A percentile compares a stretch with the other conserved stretches of the same genome.
These are phyloP conservation scores for Drosophila murphyi DNA, from an alignment of 1,140 invertebrate species.

Conservation along the genomic window DNA sequence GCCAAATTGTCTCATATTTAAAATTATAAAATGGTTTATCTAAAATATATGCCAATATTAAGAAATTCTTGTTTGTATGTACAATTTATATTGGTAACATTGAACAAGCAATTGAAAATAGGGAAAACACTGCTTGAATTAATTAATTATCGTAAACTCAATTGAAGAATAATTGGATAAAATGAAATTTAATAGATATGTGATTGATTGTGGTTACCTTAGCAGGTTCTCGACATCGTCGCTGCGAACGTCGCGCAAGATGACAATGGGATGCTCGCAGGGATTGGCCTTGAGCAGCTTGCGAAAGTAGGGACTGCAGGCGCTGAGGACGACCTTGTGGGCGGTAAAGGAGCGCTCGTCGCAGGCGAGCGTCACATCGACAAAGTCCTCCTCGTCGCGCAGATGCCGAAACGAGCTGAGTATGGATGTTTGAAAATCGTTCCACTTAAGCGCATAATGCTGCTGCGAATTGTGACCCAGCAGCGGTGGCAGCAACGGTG, in stretches of 20 bases:
- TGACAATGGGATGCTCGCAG: constrained; percentile 97
- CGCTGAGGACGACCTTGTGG: constrained; percentile 95
- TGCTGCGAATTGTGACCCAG: constrained; percentile 85
- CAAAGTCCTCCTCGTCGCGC: constrained; percentile 93
- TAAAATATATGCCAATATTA: no score
- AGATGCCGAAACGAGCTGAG: constrained; percentile 94
- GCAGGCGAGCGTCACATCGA: constrained; percentile 96
- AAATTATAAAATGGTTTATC: no score
- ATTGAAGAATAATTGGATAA: no score
- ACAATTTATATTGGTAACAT: no score
- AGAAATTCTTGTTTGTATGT: no score
- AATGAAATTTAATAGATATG: no score
- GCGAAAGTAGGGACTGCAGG: constrained; percentile 96
- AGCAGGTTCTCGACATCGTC: constrained; percentile 95
- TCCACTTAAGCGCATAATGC: constrained; percentile 96
- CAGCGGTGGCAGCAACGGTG: constrained; percentile 47
- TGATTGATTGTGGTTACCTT: constrained; percentile 85
- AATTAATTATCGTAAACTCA: no score
- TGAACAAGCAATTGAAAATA: no score
- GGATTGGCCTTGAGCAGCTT: constrained; percentile 95
- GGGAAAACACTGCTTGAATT: no score
- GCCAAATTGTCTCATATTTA: no score
- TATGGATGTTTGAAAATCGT: constrained; percentile 96
- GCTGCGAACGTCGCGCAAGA: constrained; percentile 93
- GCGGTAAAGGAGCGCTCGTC: constrained; percentile 94